Evolutionary conservation across 2,797 vertebrate genomes (phyloP).

Genomic region (Lemur catta): DNA sequence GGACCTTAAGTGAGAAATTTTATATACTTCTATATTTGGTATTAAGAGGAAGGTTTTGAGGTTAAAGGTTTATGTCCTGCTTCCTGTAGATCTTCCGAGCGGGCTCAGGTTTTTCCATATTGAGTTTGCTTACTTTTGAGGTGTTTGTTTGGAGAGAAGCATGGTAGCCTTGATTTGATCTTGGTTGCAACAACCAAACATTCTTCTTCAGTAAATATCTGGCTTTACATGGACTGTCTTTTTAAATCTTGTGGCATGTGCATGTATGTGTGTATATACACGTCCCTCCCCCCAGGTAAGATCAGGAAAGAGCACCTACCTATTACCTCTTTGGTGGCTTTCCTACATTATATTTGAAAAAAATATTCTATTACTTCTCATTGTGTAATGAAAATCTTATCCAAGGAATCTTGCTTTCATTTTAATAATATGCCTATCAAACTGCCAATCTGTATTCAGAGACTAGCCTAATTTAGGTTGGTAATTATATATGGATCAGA

Average conservation of each 20-base stretch:
- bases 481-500: background rate
- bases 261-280: background rate
- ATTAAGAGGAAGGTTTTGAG: background rate
- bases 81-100: background rate
- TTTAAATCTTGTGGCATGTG: background rate
- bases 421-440: background rate
- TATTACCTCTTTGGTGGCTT: background rate
- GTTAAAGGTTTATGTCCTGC: background rate
- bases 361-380: background rate
- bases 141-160: background rate
- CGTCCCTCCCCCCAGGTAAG: no score
- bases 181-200: background rate
- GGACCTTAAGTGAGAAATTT: background rate
- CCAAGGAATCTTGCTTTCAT: background rate
- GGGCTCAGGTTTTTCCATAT: background rate
- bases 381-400: background rate
- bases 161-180: background rate
- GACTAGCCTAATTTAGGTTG: background rate
- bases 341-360: background rate
- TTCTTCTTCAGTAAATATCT: background rate
- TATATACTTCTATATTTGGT: background rate
- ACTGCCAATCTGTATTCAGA: background rate
- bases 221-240: background rate
- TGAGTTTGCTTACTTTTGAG: background rate
- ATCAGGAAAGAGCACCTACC: background rate